phyloP scores from a whole-genome alignment of 1,140 invertebrate species.

The Nephila pilipes region DNA sequence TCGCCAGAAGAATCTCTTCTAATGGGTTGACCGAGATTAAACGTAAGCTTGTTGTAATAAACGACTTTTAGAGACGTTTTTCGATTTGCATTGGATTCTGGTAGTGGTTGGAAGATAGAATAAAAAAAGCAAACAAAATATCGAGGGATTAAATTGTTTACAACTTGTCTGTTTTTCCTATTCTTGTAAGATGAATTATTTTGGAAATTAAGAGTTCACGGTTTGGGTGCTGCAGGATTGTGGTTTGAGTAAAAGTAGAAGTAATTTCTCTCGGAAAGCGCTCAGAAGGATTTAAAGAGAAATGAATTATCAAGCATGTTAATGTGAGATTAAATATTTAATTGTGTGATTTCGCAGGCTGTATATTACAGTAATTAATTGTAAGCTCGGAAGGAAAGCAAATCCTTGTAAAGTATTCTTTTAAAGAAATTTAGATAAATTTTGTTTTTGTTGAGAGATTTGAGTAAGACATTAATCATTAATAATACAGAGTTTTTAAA shows the following conservation, averaged over 20 bases:
- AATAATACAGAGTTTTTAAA: too few relatives aligned
- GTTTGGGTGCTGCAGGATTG: background rate
- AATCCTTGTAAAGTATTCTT: too few relatives aligned
- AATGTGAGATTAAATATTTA: too few relatives aligned
- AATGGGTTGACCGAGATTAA: conserved; percentile 10
- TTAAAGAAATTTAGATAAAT: too few relatives aligned
- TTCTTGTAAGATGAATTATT: background rate
- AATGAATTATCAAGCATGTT: too few relatives aligned
- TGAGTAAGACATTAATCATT: too few relatives aligned
- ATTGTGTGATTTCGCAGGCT: too few relatives aligned
- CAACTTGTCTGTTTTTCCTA: background rate
- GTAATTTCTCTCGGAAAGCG: background rate
- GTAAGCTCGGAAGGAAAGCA: too few relatives aligned
- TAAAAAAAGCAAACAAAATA: background rate
- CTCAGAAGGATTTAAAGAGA: too few relatives aligned
- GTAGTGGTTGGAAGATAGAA: background rate
- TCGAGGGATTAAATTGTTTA: background rate
- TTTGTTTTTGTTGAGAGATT: too few relatives aligned
- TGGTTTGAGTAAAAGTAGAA: background rate
- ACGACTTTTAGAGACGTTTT: background rate
- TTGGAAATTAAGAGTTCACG: background rate
- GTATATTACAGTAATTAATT: too few relatives aligned
- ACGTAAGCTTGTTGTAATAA: conserved; percentile 11
- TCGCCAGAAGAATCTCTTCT: background rate
- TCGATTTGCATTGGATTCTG: background rate